Percentiles rank a stretch among this genome's conserved stretches.
Conservation (phyloP, 1,140 invertebrate species). For the Trachymyrmex septentrionalis region DNA sequence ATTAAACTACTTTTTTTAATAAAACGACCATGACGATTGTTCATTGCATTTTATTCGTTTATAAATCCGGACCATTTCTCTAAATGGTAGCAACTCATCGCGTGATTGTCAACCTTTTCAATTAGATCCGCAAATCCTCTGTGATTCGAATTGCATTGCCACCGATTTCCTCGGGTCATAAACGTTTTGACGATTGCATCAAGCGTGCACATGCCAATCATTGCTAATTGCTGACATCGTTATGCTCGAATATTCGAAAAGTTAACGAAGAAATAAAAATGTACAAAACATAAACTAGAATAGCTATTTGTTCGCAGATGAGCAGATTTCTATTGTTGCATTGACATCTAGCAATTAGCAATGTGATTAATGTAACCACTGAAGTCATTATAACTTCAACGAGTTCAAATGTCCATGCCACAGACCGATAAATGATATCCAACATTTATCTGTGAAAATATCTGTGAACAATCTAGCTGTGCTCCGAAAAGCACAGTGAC, state of each 20-base stretch:
- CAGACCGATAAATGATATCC: neutral
- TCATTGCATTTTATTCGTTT: constrained; percentile 16
- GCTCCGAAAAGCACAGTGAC: neutral
- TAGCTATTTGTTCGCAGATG: neutral
- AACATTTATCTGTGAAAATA: neutral
- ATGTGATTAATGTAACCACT: neutral
- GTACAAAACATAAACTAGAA: neutral
- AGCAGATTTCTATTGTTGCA: neutral
- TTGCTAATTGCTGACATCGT: constrained; percentile 48
- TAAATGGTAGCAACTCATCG: constrained; percentile 25
- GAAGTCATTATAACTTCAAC: neutral
- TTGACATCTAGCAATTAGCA: neutral
- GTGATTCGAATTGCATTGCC: constrained; percentile 19
- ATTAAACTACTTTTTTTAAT: constrained; percentile 54
- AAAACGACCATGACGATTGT: constrained; percentile 20
- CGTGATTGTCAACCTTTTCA: constrained; percentile 44
- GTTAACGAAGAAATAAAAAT: neutral
- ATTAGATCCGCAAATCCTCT: constrained; percentile 48
- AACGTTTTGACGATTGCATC: constrained; percentile 45
- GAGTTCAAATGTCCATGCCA: neutral
- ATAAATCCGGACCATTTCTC: constrained; percentile 20
- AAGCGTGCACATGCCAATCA: constrained; percentile 39
- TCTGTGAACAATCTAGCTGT: constrained; percentile 4
- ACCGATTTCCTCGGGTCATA: constrained; percentile 21
- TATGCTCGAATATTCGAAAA: neutral